Evolutionary conservation across 2,888 invertebrate genomes (phyloP).

Genomic region (Pachycephus smyrnensis): DNA sequence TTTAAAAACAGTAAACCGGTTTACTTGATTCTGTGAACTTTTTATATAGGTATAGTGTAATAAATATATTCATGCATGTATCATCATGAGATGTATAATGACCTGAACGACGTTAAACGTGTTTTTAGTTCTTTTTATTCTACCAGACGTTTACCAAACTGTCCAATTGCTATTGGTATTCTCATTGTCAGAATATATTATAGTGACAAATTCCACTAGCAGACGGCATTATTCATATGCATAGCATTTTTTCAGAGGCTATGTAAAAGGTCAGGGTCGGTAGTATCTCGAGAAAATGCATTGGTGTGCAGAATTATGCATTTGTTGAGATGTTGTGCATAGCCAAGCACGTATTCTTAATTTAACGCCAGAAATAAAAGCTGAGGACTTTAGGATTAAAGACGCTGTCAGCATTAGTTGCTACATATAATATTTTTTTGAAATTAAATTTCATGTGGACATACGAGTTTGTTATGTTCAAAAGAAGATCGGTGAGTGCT

Average conservation of each 20-base stretch:
- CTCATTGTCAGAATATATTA: too few relatives aligned
- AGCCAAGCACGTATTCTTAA: not conserved
- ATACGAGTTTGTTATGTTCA: not conserved
- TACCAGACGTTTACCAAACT: too few relatives aligned
- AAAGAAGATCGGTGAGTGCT: not conserved
- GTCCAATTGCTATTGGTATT: too few relatives aligned
- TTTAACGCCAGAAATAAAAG: not conserved
- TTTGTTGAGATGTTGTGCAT: not conserved
- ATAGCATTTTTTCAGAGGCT: not conserved
- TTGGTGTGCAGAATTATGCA: not conserved
- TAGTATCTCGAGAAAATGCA: not conserved
- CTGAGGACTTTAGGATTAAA: not conserved
- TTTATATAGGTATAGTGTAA: not conserved
- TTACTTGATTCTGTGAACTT: not conserved
- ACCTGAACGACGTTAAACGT: too few relatives aligned
- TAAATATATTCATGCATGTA: too few relatives aligned
- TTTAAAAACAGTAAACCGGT: not conserved
- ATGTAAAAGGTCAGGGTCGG: not conserved
- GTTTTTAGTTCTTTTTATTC: too few relatives aligned
- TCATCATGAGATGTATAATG: too few relatives aligned
- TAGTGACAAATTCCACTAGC: not conserved
- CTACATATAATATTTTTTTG: not conserved
- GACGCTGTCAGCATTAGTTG: not conserved
- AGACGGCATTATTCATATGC: not conserved
- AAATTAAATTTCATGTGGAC: not conserved